phyloP scores from a whole-genome alignment of 2,797 vertebrate species.

The Poecilia picta region DNA sequence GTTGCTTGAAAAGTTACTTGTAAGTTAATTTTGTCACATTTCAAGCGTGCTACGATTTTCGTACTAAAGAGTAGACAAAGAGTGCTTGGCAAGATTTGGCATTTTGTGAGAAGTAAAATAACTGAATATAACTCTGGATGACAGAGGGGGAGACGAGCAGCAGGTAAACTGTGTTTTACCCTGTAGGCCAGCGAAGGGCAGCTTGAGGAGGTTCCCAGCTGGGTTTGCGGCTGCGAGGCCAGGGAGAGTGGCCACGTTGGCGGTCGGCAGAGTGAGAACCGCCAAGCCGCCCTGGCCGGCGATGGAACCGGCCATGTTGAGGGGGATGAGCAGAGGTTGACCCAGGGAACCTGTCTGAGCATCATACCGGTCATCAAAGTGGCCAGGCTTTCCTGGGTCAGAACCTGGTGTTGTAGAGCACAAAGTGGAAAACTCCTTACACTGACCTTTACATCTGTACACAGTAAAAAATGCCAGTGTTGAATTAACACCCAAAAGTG shows the following conservation, averaged over 20 bases:
- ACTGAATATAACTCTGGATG: background rate
- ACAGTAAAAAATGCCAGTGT: too few species aligned
- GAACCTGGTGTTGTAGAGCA: constrained; percentile 78
- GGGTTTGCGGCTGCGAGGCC: constrained; percentile 86
- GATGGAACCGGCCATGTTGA: constrained; percentile 93
- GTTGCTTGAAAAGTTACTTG: too few species aligned
- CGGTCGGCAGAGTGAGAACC: constrained; percentile 93
- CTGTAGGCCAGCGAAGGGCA: constrained; percentile 90
- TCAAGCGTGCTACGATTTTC: too few species aligned
- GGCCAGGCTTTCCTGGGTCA: constrained; percentile 96
- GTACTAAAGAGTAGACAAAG: too few species aligned
- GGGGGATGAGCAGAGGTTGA: constrained; percentile 95
- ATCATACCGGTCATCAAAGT: constrained; percentile 96
- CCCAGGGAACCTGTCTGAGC: constrained; percentile 92
- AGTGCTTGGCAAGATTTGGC: too few species aligned
- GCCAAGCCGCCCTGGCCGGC: constrained; percentile 92
- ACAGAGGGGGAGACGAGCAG: background rate
- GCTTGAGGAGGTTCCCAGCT: constrained; percentile 90
- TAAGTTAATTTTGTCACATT: too few species aligned
- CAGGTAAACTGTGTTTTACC: constrained; percentile 76
- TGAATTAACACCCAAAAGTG: too few species aligned
- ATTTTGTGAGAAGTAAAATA: background rate
- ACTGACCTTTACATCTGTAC: background rate
- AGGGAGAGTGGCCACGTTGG: constrained; percentile 90
- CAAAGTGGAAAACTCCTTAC: background rate